phyloP scores from a whole-genome alignment of 1,140 invertebrate species.

The Mactra quadrangularis region DNA sequence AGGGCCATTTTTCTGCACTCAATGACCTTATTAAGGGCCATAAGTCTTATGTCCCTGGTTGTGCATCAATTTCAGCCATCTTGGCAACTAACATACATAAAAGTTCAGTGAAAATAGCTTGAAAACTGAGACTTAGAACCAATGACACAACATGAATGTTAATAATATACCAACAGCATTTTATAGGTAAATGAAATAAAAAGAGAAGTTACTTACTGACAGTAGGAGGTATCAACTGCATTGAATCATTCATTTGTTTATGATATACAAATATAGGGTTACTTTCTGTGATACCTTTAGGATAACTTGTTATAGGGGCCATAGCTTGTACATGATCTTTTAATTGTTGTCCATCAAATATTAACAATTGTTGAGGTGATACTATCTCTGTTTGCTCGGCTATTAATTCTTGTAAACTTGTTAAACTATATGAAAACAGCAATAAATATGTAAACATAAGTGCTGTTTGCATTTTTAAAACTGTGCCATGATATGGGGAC shows the following conservation, averaged over 20 bases:
- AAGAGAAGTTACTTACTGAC: slow-evolving; percentile 43
- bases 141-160: too few species aligned
- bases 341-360: slow-evolving; percentile 67
- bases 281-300: slow-evolving; percentile 59
- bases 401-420: slow-evolving; percentile 91
- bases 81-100: too few species aligned
- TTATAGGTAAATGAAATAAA: too few species aligned
- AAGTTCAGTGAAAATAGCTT: too few species aligned
- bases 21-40: too few species aligned
- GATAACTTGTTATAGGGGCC: slow-evolving; percentile 61
- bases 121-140: too few species aligned
- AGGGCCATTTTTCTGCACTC: too few species aligned
- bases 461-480: neutral
- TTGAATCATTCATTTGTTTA: slow-evolving; percentile 40
- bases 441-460: neutral
- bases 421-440: slow-evolving; percentile 79
- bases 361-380: slow-evolving; percentile 88
- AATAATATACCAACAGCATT: too few species aligned
- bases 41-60: too few species aligned
- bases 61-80: too few species aligned
- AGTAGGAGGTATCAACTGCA: slow-evolving; percentile 9
- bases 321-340: slow-evolving; percentile 58
- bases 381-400: slow-evolving; percentile 93
- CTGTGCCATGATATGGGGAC: too few species aligned
- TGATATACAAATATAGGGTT: slow-evolving; percentile 65